These are phyloP conservation scores for Eonycteris spelaea DNA, from an alignment of 2,113 vertebrate species.

Conservation along the genomic window DNA sequence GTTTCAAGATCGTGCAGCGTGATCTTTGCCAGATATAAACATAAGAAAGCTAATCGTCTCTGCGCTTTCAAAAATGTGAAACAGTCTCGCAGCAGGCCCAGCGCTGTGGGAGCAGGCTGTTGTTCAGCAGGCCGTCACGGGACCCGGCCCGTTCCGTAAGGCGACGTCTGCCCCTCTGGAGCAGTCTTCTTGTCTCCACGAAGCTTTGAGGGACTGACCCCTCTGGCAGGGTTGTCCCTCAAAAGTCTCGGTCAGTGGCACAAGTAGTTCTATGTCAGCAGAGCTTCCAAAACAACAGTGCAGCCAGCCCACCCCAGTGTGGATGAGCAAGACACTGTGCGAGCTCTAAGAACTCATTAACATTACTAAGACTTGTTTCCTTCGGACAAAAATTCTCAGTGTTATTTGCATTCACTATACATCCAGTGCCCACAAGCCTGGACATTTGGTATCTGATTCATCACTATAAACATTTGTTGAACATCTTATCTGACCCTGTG, in stretches of 20 bases:
- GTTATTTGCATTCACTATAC: neutral
- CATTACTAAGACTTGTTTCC: neutral
- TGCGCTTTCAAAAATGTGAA: neutral
- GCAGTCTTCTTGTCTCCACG: neutral
- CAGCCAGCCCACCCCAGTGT: neutral
- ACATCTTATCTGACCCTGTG: neutral
- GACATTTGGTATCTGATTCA: neutral
- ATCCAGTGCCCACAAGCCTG: neutral
- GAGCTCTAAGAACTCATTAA: neutral
- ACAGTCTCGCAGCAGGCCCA: neutral
- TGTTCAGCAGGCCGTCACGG: neutral
- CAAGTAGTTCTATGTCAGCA: neutral
- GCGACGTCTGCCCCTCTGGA: neutral
- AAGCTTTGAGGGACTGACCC: neutral
- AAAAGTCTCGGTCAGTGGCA: neutral
- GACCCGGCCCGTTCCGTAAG: too few relatives aligned
- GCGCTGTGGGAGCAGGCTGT: neutral
- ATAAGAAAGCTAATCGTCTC: neutral
- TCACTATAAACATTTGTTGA: neutral
- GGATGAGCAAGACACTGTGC: neutral
- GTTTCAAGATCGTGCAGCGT: neutral
- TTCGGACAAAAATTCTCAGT: neutral
- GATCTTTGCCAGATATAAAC: neutral
- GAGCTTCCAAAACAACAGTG: neutral
- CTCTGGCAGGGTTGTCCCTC: neutral